These are phyloP conservation scores for Drosophila limbata DNA, from an alignment of 2,888 invertebrate genomes.

Conservation along the genomic window DNA sequence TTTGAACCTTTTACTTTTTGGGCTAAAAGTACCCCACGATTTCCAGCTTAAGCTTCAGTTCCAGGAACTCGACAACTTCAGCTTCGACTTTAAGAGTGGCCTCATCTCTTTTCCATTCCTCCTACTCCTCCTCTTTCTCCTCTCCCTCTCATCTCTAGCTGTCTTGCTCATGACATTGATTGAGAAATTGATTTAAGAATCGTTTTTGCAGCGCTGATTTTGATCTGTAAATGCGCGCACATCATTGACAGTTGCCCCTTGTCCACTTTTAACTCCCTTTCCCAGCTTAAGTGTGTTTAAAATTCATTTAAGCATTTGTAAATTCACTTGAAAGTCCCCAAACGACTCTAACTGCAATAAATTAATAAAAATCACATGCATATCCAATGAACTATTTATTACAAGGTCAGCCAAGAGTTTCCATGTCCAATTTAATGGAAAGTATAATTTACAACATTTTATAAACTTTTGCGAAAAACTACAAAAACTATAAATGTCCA, in stretches of 20 bases:
- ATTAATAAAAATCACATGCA: constrained; percentile 51
- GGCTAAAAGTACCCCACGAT: constrained; percentile 63
- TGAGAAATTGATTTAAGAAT: constrained; percentile 81
- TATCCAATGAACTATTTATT: neutral
- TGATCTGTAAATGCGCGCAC: constrained; percentile 51
- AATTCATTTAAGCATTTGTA: constrained; percentile 32
- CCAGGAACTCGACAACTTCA: constrained; percentile 59
- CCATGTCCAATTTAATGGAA: constrained; percentile 55
- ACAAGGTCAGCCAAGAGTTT: constrained; percentile 13
- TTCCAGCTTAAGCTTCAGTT: constrained; percentile 61
- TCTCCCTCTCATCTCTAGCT: constrained; percentile 1
- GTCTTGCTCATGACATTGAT: constrained; percentile 71
- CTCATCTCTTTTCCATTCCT: neutral
- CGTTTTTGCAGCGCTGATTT: constrained; percentile 64
- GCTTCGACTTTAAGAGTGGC: constrained; percentile 16
- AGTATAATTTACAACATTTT: constrained; percentile 57
- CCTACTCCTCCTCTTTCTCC: neutral
- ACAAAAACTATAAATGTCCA: constrained; percentile 30
- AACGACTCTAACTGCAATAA: constrained; percentile 33
- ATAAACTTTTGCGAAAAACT: constrained; percentile 38
- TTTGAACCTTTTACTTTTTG: constrained; percentile 79
- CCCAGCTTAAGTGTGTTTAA: constrained; percentile 50
- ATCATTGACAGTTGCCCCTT: constrained; percentile 36
- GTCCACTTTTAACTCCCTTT: neutral
- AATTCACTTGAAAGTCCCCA: constrained; percentile 7